These are phyloP conservation scores for Montipora efflorescens DNA, from an alignment of 64 coral and sea anemone genomes.

Conservation along the genomic window DNA sequence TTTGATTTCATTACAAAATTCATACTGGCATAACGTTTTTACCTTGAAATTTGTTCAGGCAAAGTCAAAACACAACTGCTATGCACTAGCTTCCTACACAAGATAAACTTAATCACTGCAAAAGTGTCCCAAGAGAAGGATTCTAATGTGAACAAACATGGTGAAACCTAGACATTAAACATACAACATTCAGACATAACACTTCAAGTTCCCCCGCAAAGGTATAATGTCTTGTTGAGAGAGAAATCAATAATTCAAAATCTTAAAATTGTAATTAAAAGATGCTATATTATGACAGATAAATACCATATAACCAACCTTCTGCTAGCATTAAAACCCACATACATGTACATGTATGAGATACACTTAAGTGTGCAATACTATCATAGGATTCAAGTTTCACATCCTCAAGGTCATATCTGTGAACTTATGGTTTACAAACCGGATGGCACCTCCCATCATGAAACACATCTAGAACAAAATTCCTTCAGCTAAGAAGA, in stretches of 20 bases:
- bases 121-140: background rate
- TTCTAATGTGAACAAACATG: background rate
- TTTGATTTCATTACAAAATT: background rate
- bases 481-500: background rate
- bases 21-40: background rate
- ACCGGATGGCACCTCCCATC: background rate
- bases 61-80: background rate
- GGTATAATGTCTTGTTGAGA: background rate
- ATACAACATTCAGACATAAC: background rate
- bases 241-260: constrained; percentile 3
- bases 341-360: background rate
- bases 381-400: constrained; percentile 33
- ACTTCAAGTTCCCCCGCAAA: background rate
- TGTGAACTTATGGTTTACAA: background rate
- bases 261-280: background rate
- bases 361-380: constrained; percentile 12
- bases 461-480: background rate
- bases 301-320: background rate
- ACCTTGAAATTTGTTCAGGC: background rate
- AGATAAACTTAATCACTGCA: background rate
- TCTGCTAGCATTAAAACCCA: background rate
- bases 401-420: constrained; percentile 50
- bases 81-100: background rate
- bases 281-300: background rate
- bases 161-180: background rate